Conservation (phyloP, 2,113 vertebrate species). For the Excalfactoria chinensis region DNA sequence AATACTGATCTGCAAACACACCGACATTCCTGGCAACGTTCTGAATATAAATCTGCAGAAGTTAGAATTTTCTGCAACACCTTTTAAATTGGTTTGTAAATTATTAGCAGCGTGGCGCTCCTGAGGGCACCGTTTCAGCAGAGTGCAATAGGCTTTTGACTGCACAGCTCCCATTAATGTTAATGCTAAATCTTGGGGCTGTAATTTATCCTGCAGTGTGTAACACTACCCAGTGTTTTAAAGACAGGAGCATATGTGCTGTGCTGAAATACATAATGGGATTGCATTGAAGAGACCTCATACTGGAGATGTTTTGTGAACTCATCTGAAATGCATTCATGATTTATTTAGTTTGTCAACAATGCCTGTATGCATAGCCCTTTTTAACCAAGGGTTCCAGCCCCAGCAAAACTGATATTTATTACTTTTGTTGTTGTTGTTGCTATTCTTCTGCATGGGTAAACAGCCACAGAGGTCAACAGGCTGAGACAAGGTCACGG, state of each 20-base stretch:
- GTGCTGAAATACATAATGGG: background rate
- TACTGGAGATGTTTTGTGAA: background rate
- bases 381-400: background rate
- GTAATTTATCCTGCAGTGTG: conserved; percentile 24
- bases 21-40: background rate
- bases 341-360: conserved; percentile 40
- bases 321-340: background rate
- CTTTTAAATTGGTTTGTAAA: background rate
- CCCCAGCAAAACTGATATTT: background rate
- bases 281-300: background rate
- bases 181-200: conserved; percentile 29
- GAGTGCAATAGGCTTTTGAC: background rate
- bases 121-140: background rate
- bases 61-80: background rate
- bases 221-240: conserved; percentile 56
- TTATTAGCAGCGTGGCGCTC: background rate
- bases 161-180: background rate
- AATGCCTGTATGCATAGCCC: background rate
- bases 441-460: background rate
- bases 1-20: background rate
- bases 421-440: conserved; percentile 11
- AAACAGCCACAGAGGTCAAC: conserved; percentile 48
- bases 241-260: conserved; percentile 51
- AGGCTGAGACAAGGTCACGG: conserved; percentile 42
- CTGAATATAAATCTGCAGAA: background rate